Percentiles rank a stretch among this genome's conserved stretches.
phyloP scores from a whole-genome alignment of 2,797 vertebrate genomes.

The Galago senegalensis region DNA sequence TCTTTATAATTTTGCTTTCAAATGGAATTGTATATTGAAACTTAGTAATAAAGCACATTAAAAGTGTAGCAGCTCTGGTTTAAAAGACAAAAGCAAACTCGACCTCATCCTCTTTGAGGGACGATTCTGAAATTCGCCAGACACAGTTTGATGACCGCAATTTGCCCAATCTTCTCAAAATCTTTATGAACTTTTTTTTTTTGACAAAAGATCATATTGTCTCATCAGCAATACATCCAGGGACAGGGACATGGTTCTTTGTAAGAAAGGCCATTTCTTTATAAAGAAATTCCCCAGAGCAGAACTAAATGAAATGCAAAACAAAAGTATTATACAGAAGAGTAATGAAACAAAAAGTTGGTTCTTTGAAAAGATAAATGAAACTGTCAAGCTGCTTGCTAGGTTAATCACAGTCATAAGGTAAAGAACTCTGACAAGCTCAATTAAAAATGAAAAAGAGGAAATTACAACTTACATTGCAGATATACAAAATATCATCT shows the following conservation, averaged over 20 bases:
- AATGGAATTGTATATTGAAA: not conserved
- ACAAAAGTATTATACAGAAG: too few relatives aligned
- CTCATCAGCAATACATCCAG: not conserved
- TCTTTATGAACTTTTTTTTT: not conserved
- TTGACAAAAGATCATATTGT: not conserved
- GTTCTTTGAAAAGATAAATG: too few relatives aligned
- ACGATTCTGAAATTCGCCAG: not conserved
- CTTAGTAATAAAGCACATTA: constrained; percentile 4
- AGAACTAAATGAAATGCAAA: too few relatives aligned
- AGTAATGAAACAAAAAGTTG: too few relatives aligned
- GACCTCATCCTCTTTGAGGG: not conserved
- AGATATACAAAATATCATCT: too few relatives aligned
- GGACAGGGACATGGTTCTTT: not conserved
- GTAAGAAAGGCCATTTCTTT: not conserved
- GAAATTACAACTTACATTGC: too few relatives aligned
- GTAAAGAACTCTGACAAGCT: too few relatives aligned
- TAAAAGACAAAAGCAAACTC: not conserved
- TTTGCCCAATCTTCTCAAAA: constrained; percentile 1
- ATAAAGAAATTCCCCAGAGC: too few relatives aligned
- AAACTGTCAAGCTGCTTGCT: too few relatives aligned
- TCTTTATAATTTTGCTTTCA: not conserved
- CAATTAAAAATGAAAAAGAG: too few relatives aligned
- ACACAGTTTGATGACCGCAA: not conserved
- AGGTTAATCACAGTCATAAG: too few relatives aligned
- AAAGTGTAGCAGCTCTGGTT: not conserved